Base-by-base conservation (phyloP, 2,113 vertebrate genomes). In the Ammodytes marinus region DNA sequence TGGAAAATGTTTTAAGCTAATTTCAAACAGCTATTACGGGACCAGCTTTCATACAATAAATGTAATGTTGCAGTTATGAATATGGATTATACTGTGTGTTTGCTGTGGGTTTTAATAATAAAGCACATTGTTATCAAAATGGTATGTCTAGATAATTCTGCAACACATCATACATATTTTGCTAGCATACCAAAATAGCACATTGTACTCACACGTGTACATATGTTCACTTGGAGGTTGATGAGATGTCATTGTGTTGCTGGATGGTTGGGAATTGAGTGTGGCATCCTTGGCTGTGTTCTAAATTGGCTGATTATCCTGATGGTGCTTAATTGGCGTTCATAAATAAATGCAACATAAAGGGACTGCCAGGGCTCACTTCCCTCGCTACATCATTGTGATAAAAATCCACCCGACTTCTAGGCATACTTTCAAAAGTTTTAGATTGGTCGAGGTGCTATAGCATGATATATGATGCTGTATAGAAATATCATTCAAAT, bases 301-400 rank as follows among this genome's bases (percentile, higher is more conserved):
- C 58, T 70, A 69, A 11, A n/a, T 52, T 12, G 40, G 63, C 53
- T 83, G 55, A 80, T 85, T 79, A 64, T 59, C 49, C 12, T n/a
- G 63, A 49, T 17, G 60, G 9, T 35, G 19, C 83, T 82, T 78
- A 86, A 87, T 80, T 84, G 60, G 47, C 67, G 43, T 87, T 86
- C 69, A 84, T 79, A 77, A 81, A 90, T 82, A 74, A 84, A 85
- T 82, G 61, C 55, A 82, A 45, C 43, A 70, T 19, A 80, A 69
- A 60, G 14, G 55, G 19, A 43, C 55, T 35, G 19, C 40, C 45
- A 52, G 43, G 17, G 64, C 73, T 69, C 57, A 64, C 37, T 69
- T 65, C 27, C 40, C 15, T 43, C 4, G 35, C 4, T n/a, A 12
- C 67, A 19, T 70, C 17, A 5, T 0, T 88, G 6, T 61, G 6